phyloP scores from a whole-genome alignment of 2,113 vertebrate species.

The Sapajus apella region DNA sequence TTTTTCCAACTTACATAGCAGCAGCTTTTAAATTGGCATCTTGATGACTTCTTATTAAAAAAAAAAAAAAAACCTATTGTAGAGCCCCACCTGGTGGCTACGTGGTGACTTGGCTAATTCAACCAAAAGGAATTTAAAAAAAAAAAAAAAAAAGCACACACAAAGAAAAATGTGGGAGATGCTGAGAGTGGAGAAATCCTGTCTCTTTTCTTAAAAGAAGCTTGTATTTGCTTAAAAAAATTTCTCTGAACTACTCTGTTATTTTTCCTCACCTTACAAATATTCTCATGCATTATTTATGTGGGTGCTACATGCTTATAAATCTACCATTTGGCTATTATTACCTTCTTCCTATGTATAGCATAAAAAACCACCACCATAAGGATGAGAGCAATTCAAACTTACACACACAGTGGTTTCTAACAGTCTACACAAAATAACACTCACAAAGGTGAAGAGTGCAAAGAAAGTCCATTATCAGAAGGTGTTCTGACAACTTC shows the following conservation, averaged over 20 bases:
- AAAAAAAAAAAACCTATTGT: background rate
- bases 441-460: background rate
- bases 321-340: background rate
- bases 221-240: background rate
- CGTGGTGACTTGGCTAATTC: background rate
- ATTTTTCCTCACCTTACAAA: slow-evolving; percentile 23
- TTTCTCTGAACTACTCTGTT: background rate
- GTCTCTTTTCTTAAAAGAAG: background rate
- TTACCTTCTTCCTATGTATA: background rate
- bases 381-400: background rate
- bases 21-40: background rate
- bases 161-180: background rate
- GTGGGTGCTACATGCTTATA: background rate
- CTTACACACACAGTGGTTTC: background rate
- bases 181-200: background rate
- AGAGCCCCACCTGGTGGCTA: background rate
- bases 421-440: slow-evolving; percentile 16
- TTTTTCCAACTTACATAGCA: background rate
- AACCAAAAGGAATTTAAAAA: background rate
- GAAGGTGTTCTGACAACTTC: background rate
- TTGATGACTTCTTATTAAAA: background rate
- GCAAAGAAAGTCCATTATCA: background rate
- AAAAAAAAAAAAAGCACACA: background rate
- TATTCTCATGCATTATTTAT: background rate
- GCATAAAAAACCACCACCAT: background rate